Evolutionary conservation across 1,140 invertebrate genomes (phyloP), one percentile per base, ranked within the genome.

Genomic region (Potamilus streckersoni): DNA sequence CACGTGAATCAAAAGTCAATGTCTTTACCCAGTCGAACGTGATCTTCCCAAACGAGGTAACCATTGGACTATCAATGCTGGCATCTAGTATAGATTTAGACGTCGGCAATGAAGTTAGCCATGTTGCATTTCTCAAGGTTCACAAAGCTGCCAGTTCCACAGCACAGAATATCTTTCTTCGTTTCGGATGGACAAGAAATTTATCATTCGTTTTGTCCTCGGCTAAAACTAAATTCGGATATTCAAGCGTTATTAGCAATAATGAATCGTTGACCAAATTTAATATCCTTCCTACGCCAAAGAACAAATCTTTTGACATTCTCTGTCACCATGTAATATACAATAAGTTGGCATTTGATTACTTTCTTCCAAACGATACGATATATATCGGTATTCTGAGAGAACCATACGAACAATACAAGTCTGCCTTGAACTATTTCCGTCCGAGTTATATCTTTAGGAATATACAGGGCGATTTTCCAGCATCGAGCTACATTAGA

Each of bases 131-230:
- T 56, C 56, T 86, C 8, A 86, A 86, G 58, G 76, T 82, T 3
- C 83, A 82, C 74, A 84, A 84, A 73, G 74, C 83, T 20, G 83
- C 79, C 16, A 81, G 80, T 64, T 77, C 83, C 2, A 84, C 83
- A 0, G 71, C 79, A 1, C 79, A 81, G 76, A 82, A 82, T 71
- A 69, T 84, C 5, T 66, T 84, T 20, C 66, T 78, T 8, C 72
- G 80, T 58, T 84, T 79, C 71, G 79, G 74, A 8, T 59, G 81
- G 55, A 19, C 27, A 14, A 71, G 75, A 3, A 73, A 84, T 38
- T 67, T 84, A 5, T 69, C 66, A 16, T 69, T 84, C 65, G 73
- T 80, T 27, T 23, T 84, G 58, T 76, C 83, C 6, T 78, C 62
- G 49, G 70, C 56, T 0, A 65, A 69, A 57, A 81, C 75, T 60